These are phyloP conservation scores for Agonopterix arenella DNA, from an alignment of 2,888 invertebrate species.

Conservation along the genomic window DNA sequence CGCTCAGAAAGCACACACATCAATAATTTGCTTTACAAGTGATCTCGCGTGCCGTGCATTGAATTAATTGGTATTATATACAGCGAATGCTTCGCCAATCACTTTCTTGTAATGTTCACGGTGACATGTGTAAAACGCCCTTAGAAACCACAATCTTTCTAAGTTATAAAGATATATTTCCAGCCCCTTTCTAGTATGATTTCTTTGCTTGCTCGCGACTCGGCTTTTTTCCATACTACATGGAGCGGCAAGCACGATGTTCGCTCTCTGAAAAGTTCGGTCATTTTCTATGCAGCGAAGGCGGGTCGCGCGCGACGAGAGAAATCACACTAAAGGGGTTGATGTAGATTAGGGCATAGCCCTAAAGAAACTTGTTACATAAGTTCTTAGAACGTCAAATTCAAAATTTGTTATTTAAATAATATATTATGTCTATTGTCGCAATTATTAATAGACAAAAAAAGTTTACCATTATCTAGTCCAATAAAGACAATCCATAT, in stretches of 20 bases:
- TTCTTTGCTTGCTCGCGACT: no score
- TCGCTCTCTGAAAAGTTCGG: no score
- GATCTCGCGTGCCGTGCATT: no score
- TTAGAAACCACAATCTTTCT: neutral
- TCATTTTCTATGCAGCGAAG: no score
- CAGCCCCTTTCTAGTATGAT: no score
- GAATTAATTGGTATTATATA: neutral
- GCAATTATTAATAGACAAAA: constrained; percentile 40
- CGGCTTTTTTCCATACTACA: no score
- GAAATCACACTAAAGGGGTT: neutral
- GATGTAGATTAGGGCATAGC: constrained; percentile 1
- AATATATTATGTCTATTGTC: constrained; percentile 35
- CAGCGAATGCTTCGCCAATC: neutral
- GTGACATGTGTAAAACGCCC: neutral
- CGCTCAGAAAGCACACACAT: no score
- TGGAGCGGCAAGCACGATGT: no score
- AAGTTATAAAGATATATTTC: constrained; percentile 1
- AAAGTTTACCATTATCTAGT: constrained; percentile 68
- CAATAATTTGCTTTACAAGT: no score
- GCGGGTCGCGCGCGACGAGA: no score
- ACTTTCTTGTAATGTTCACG: neutral
- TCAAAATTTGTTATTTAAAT: constrained; percentile 27
- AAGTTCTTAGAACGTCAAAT: constrained; percentile 54
- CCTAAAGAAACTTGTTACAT: constrained; percentile 15
- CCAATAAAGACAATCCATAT: constrained; percentile 47